A percentile compares a stretch with the other conserved stretches of the same genome.
phyloP scores from a whole-genome alignment of 2,113 vertebrate genomes.

The Centrocercus urophasianus region DNA sequence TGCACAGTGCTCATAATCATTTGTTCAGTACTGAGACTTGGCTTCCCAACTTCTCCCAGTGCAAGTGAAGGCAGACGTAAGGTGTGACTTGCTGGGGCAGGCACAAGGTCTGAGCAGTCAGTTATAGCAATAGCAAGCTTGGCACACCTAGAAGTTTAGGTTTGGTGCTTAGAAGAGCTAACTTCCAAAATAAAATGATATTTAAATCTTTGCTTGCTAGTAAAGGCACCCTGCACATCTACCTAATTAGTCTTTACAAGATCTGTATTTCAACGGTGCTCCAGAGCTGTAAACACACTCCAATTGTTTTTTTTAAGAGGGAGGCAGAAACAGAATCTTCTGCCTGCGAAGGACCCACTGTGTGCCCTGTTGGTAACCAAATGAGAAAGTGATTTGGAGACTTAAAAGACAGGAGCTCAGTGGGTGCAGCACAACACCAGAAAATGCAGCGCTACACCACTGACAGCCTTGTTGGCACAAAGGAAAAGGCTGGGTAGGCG shows the following conservation, averaged over 20 bases:
- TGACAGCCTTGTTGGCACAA: background rate
- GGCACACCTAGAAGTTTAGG: background rate
- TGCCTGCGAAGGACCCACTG: background rate
- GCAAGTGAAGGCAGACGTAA: background rate
- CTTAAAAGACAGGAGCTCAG: background rate
- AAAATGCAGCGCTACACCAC: background rate
- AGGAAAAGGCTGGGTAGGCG: background rate
- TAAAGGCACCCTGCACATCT: background rate
- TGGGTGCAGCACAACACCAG: background rate
- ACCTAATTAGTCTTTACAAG: background rate
- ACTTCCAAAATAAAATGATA: background rate
- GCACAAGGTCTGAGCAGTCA: background rate
- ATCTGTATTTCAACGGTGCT: background rate
- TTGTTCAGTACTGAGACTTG: background rate
- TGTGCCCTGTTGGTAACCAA: background rate
- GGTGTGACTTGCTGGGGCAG: background rate
- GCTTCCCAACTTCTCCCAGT: background rate
- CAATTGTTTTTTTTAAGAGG: background rate
- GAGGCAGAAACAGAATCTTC: background rate
- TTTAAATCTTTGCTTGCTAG: background rate
- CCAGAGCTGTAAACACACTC: background rate
- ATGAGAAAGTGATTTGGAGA: background rate
- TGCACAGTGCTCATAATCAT: background rate
- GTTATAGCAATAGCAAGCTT: background rate
- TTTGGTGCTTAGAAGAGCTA: background rate